Percentiles rank a stretch among this genome's conserved stretches.
phyloP scores from a whole-genome alignment of 2,797 vertebrate genomes.

The Urophycis tenuis region DNA sequence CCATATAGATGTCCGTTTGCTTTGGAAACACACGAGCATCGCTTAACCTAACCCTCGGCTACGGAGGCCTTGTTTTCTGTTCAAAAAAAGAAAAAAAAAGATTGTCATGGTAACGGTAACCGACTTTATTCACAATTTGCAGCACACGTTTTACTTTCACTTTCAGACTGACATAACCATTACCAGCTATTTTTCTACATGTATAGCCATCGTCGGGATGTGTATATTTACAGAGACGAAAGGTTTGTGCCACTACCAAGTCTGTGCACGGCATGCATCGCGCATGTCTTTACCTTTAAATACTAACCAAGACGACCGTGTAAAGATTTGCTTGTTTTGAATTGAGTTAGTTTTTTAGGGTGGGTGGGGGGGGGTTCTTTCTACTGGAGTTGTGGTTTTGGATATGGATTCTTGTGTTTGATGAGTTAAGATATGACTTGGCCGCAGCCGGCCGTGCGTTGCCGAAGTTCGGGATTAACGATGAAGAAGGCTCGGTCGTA shows the following conservation, averaged over 20 bases:
- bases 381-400: not conserved
- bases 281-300: slow-evolving; percentile 39
- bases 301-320: not conserved
- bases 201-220: slow-evolving; percentile 33
- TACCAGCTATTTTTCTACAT: slow-evolving; percentile 26
- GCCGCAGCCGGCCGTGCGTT: not conserved
- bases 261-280: slow-evolving; percentile 50
- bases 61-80: slow-evolving; percentile 27
- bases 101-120: not conserved
- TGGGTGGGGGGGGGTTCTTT: not conserved
- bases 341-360: not conserved
- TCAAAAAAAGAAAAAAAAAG: not conserved
- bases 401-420: not conserved
- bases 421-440: not conserved
- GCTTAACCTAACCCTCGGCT: slow-evolving; percentile 9
- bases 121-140: slow-evolving; percentile 8
- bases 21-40: slow-evolving; percentile 17
- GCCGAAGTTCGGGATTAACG: not conserved
- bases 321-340: not conserved
- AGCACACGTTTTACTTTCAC: not conserved
- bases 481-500: not conserved
- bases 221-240: slow-evolving; percentile 33
- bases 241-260: slow-evolving; percentile 35
- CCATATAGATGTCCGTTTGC: slow-evolving; percentile 31
- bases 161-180: slow-evolving; percentile 7